Percentiles rank a stretch among this genome's conserved stretches.
Evolutionary conservation across 2,797 vertebrate species (phyloP).

Genomic region (Peromyscus aztecus): DNA sequence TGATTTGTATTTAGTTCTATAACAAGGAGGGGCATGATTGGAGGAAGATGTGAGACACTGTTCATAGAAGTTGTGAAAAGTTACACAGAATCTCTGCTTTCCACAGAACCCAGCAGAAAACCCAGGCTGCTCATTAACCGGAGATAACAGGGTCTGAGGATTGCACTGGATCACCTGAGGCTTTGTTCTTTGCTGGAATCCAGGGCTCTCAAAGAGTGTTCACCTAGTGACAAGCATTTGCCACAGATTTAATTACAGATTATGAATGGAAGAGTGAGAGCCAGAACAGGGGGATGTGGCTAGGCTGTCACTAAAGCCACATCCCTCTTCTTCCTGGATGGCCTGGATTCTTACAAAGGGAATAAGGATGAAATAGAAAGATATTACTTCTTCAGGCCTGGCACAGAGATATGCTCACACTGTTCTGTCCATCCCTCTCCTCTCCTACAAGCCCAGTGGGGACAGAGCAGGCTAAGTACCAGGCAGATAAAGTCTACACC

Average conservation of each 20-base stretch:
- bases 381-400: not conserved
- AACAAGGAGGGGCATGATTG: no score
- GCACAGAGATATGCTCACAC: accelerated
- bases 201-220: not conserved
- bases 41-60: not conserved
- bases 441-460: not conserved
- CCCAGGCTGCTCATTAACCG: not conserved
- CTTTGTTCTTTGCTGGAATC: slow-evolving; percentile 30
- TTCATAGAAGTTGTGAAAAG: not conserved
- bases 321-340: not conserved
- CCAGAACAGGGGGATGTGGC: not conserved
- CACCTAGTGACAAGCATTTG: not conserved
- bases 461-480: not conserved
- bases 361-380: not conserved
- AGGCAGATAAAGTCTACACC: not conserved
- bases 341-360: not conserved
- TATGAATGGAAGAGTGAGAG: not conserved
- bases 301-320: not conserved
- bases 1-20: not conserved
- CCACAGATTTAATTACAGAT: slow-evolving; percentile 60
- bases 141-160: not conserved
- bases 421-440: not conserved
- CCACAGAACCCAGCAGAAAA: not conserved
- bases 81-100: not conserved
- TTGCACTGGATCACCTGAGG: not conserved